These are phyloP conservation scores for Cassiopea xamachana DNA, from an alignment of 30 jellyfish, hydroid and myxozoan genomes.

Conservation along the genomic window DNA sequence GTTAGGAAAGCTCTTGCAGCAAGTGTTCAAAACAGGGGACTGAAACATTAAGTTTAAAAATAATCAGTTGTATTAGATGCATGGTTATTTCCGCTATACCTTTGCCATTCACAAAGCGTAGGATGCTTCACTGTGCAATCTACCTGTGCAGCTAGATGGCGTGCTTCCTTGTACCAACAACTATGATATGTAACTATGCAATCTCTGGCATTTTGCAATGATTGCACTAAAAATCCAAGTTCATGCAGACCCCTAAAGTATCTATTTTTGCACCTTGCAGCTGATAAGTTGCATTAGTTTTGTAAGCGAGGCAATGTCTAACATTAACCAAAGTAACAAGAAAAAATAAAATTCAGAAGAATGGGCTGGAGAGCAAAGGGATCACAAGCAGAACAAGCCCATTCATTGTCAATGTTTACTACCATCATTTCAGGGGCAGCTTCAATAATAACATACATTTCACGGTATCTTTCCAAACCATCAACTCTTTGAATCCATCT, in stretches of 20 bases:
- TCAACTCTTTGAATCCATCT: constrained; percentile 10
- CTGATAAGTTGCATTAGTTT: constrained; percentile 15
- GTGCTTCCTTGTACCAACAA: constrained; percentile 18
- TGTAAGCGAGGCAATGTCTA: constrained; percentile 31
- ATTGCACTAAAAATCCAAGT: background rate
- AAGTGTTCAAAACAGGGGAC: background rate
- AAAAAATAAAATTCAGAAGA: constrained; percentile 1
- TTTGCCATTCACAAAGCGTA: constrained; percentile 1
- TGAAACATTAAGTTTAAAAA: background rate
- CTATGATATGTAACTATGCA: constrained; percentile 4
- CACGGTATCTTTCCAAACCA: constrained; percentile 16
- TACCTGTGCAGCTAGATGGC: background rate
- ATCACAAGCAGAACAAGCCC: constrained; percentile 10
- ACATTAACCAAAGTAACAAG: background rate
- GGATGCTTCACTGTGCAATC: constrained; percentile 10
- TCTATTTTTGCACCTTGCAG: constrained; percentile 16
- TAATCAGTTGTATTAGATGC: background rate
- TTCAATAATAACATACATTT: constrained; percentile 14
- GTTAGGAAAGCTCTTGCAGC: background rate
- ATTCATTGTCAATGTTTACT: background rate
- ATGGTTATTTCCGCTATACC: background rate
- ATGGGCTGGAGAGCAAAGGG: constrained; percentile 15
- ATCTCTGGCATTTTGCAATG: constrained; percentile 21
- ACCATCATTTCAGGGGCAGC: background rate
- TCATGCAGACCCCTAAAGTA: constrained; percentile 10